These are phyloP conservation scores for Drosophila pectinifera DNA, from an alignment of 1,140 invertebrate genomes.

Conservation along the genomic window DNA sequence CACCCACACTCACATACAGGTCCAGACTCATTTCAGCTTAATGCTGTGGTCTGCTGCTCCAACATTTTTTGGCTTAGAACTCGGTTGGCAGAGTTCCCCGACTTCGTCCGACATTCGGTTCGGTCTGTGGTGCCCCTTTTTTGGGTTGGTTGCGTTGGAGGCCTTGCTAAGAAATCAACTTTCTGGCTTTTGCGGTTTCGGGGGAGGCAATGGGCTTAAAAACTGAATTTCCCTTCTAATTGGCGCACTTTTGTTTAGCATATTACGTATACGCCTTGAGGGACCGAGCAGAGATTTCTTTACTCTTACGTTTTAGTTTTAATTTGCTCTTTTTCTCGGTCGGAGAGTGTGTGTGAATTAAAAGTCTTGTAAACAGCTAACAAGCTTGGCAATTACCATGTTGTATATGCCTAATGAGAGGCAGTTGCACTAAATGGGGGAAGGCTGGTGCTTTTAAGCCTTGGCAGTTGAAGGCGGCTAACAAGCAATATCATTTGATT, in stretches of 20 bases:
- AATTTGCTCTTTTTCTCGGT: slow-evolving; percentile 10
- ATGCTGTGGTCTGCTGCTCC: slow-evolving; percentile 60
- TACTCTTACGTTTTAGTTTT: slow-evolving; percentile 21
- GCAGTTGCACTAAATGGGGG: slow-evolving; percentile 13
- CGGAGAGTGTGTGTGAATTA: slow-evolving; percentile 24
- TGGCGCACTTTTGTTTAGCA: slow-evolving; percentile 80
- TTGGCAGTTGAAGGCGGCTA: neutral
- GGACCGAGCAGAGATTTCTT: slow-evolving; percentile 13
- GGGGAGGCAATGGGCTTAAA: slow-evolving; percentile 61
- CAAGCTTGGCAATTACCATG: slow-evolving; percentile 75
- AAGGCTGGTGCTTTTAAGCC: slow-evolving; percentile 1
- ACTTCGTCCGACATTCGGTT: slow-evolving; percentile 56
- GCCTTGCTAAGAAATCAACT: slow-evolving; percentile 77
- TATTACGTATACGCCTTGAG: slow-evolving; percentile 61
- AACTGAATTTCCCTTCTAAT: slow-evolving; percentile 75
- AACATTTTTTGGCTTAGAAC: slow-evolving; percentile 63
- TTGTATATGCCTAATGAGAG: slow-evolving; percentile 40
- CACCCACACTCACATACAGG: neutral
- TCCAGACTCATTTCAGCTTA: slow-evolving; percentile 57
- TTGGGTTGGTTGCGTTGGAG: neutral
- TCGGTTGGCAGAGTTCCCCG: slow-evolving; percentile 20
- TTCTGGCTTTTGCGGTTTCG: slow-evolving; percentile 73
- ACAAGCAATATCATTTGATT: neutral
- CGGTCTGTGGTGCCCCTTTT: slow-evolving; percentile 50
- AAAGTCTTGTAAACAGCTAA: slow-evolving; percentile 71